A percentile compares a stretch with the other conserved stretches of the same genome.
These are phyloP conservation scores for Leiothrix lutea DNA, from an alignment of 2,113 vertebrate genomes.

Conservation along the genomic window DNA sequence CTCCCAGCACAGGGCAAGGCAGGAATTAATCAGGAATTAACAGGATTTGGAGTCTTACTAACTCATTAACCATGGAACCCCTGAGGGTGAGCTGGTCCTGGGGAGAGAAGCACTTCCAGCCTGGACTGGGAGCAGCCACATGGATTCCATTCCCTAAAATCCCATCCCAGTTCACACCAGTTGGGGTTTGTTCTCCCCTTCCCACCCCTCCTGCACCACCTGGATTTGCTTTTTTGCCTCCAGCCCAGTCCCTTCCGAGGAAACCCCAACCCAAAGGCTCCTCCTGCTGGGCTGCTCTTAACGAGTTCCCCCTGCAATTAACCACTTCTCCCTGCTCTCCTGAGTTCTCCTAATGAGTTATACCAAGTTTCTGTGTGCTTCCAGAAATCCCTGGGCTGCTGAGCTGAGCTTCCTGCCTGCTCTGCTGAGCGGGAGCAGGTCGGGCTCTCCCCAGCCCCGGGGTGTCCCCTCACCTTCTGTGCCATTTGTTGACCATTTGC, in stretches of 20 bases:
- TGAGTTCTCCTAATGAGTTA: neutral
- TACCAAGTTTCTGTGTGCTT: slow-evolving; percentile 23
- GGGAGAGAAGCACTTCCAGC: neutral
- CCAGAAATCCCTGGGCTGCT: neutral
- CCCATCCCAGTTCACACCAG: neutral
- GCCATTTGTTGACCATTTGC: slow-evolving; percentile 59
- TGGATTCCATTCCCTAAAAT: neutral
- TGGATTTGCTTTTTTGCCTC: neutral
- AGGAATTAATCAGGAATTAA: neutral
- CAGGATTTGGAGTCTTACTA: neutral
- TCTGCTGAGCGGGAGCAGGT: neutral
- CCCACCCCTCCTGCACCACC: rapidly evolving
- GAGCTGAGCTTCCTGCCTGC: neutral
- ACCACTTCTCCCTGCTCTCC: neutral
- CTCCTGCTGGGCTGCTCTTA: neutral
- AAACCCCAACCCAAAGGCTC: neutral
- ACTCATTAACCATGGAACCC: rapidly evolving
- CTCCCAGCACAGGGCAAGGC: neutral
- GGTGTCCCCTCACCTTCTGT: neutral
- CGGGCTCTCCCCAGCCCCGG: rapidly evolving
- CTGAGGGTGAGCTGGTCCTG: neutral
- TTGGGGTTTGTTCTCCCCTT: neutral
- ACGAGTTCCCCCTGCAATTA: neutral
- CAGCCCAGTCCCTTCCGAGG: neutral
- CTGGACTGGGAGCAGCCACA: rapidly evolving